A percentile compares a stretch with the other conserved stretches of the same genome.
These are phyloP conservation scores for Lepidostoma basale DNA, from an alignment of 1,140 invertebrate genomes.

Conservation along the genomic window DNA sequence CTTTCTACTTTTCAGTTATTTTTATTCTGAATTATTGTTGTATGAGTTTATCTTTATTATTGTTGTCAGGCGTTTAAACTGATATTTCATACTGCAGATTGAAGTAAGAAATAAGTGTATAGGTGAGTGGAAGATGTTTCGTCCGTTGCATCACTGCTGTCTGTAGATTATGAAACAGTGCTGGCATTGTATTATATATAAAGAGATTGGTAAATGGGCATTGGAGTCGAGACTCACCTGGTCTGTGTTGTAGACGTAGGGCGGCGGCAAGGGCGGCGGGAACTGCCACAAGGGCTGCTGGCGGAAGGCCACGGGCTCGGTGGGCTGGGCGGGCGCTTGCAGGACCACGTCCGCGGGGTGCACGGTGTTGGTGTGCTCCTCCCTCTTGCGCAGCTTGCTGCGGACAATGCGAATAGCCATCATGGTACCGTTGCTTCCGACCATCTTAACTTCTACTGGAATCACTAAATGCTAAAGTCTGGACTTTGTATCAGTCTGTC, in stretches of 20 bases:
- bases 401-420: conserved; percentile 85
- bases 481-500: conserved; percentile 12
- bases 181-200: neutral
- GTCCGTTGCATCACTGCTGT: neutral
- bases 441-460: conserved; percentile 63
- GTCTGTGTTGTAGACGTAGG: conserved; percentile 78
- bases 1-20: no score
- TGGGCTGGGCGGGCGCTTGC: conserved; percentile 56
- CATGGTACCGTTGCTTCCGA: conserved; percentile 80
- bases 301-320: conserved; percentile 61
- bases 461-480: conserved; percentile 6
- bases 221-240: conserved; percentile 66
- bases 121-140: neutral
- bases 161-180: neutral
- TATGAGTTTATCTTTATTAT: no score
- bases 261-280: conserved; percentile 74
- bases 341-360: conserved; percentile 70
- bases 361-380: conserved; percentile 72
- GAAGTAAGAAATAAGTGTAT: no score
- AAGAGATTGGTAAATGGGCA: neutral
- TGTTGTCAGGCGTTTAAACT: no score
- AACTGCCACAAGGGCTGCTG: conserved; percentile 79
- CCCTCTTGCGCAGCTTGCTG: conserved; percentile 83
- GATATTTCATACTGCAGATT: no score
- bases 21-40: no score